Base-by-base conservation (phyloP, 2,797 vertebrate genomes). In the Aplochiton taeniatus region DNA sequence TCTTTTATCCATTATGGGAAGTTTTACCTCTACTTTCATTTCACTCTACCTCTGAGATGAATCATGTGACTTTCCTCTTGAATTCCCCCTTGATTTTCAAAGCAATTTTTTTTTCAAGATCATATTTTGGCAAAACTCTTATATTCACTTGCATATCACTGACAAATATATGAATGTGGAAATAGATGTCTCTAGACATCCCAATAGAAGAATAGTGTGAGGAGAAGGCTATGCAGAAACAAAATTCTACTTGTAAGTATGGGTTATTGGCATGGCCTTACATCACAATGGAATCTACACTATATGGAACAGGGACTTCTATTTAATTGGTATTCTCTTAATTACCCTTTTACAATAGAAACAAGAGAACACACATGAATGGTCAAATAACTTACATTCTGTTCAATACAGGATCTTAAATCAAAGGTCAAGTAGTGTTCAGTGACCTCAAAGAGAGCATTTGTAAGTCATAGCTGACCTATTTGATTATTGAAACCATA, bases 301-400 rank as follows among this genome's bases (percentile, higher is more conserved):
- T 31, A 41, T 47, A 41, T 46, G 41, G 56, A 43, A 48, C 51
- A 63, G 65, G 50, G 63, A 58, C 66, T 65, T 53, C 31, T 45
- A 11, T 44, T 56, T 43, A 43, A 65, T 66, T 20, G 11, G 14
- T 17, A 8, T 19, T 4, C 8, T 9, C n/a, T 49, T 41, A 18
- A 48, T 18, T 42, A 41, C 0, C 20, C 7, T 7, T n/a, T 17
- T 43, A 63, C 31, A 63, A 41, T 52, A 46, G 59, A 56, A 8
- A 11, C 57, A 44, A 16, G 31, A 72, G 44, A n/a, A 69, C 11
- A 44, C 41, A 17, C 42, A 73, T 20, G 50, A 59, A 58, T 44
- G 55, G 13, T 63, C 78, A 31, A 76, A 46, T 65, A 76, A 73
- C 68, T 63, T 68, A 75, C 43, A 76, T 78, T 71, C 68, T 57